Percentiles rank a stretch among this genome's conserved stretches.
These are phyloP conservation scores for Busseola fusca DNA, from an alignment of 2,888 invertebrate genomes.

Conservation along the genomic window DNA sequence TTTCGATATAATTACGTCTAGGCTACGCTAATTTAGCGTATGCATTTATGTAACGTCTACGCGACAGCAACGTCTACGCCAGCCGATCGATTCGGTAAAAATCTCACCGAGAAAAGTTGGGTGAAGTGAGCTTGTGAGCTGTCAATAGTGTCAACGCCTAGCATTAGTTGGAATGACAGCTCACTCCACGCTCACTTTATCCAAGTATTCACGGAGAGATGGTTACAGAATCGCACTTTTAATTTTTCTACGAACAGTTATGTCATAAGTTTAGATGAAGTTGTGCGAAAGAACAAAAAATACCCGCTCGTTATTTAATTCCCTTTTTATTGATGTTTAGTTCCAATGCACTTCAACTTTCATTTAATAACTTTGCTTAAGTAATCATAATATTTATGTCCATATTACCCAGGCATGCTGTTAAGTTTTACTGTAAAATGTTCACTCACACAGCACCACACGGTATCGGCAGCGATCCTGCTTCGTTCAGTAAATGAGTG, in stretches of 20 bases:
- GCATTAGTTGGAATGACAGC: too few species aligned
- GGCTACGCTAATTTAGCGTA: background rate
- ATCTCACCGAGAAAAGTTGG: too few species aligned
- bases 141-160: too few species aligned
- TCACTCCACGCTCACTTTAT: too few species aligned
- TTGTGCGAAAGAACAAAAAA: background rate
- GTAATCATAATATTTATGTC: conserved; percentile 10
- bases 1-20: background rate
- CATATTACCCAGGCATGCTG: conserved; percentile 66
- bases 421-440: conserved; percentile 64
- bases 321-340: background rate
- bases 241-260: background rate
- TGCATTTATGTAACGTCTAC: background rate
- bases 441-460: conserved; percentile 70
- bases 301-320: background rate
- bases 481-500: conserved; percentile 49
- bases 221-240: background rate
- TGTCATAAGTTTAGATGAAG: background rate
- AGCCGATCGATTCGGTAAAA: too few species aligned
- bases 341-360: conserved; percentile 45
- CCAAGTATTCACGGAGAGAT: too few species aligned
- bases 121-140: too few species aligned
- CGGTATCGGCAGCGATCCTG: conserved; percentile 65
- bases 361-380: conserved; percentile 28
- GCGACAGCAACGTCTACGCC: background rate